These are phyloP conservation scores for Rotaria magnacalcarata DNA, from an alignment of 2,888 invertebrate genomes.

Conservation along the genomic window DNA sequence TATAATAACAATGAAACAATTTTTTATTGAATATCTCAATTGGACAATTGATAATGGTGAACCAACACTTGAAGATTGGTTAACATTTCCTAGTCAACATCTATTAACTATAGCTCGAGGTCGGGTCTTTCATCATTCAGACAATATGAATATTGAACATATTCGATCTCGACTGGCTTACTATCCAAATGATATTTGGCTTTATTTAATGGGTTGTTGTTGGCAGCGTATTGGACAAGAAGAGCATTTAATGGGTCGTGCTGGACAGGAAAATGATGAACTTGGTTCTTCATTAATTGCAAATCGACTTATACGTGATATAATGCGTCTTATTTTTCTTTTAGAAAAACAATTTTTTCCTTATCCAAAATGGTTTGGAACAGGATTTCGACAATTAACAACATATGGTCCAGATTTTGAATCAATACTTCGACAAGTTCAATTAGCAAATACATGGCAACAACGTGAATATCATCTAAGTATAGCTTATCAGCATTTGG, in stretches of 20 bases:
- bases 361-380: conserved; percentile 33
- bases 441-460: not conserved
- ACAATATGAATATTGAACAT: not conserved
- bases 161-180: conserved; percentile 2
- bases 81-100: conserved; percentile 36
- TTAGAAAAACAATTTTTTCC: conserved; percentile 12
- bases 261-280: not conserved
- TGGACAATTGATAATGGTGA: not conserved
- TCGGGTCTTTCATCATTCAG: not conserved
- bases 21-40: not conserved
- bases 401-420: not conserved
- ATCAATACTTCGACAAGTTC: conserved; percentile 15
- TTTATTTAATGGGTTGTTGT: conserved; percentile 2
- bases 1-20: conserved; percentile 20
- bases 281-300: conserved; percentile 19
- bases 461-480: not conserved
- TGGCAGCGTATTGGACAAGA: conserved; percentile 33
- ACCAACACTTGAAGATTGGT: conserved; percentile 1
- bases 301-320: not conserved
- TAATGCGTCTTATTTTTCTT: conserved; percentile 10
- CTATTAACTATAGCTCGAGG: not conserved
- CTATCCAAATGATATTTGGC: conserved; percentile 23
- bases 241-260: conserved; percentile 30
- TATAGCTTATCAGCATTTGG: not conserved
- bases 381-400: not conserved